Conservation (phyloP, 2,888 invertebrate species). For the Lampropteryx suffumata region DNA sequence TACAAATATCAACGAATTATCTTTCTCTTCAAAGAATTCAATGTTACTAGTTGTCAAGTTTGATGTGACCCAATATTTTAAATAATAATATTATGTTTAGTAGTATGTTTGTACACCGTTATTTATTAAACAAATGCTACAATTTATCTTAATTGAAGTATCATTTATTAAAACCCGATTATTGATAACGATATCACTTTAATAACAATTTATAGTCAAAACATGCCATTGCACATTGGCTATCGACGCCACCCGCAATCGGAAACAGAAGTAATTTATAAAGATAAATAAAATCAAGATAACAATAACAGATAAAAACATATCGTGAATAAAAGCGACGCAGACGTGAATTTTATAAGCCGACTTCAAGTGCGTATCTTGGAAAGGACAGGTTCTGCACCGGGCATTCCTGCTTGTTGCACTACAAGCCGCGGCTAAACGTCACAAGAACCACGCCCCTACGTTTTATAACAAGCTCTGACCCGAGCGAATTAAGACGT, state of each 20-base stretch:
- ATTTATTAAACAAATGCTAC: too few species aligned
- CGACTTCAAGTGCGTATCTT: conserved; percentile 64
- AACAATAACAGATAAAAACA: conserved; percentile 19
- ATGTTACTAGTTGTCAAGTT: too few species aligned
- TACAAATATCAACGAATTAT: too few species aligned
- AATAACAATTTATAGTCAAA: conserved; percentile 1
- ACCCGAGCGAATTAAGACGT: conserved; percentile 53
- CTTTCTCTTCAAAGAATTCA: too few species aligned
- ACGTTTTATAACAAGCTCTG: conserved; percentile 52
- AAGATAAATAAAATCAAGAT: conserved; percentile 11
- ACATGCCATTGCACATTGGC: not conserved
- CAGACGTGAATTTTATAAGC: conserved; percentile 67
- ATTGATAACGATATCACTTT: too few species aligned
- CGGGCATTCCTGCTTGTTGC: conserved; percentile 71
- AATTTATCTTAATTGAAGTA: too few species aligned
- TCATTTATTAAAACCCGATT: too few species aligned
- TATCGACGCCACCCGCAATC: not conserved
- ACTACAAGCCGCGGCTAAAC: conserved; percentile 34
- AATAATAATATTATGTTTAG: too few species aligned
- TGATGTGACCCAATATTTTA: too few species aligned
- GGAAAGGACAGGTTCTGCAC: conserved; percentile 72
- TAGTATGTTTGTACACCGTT: too few species aligned
- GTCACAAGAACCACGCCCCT: conserved; percentile 42
- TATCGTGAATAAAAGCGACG: conserved; percentile 43
- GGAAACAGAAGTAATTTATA: conserved; percentile 8